Percentiles rank a stretch among this genome's conserved stretches.
These are phyloP conservation scores for Pterocles gutturalis DNA, from an alignment of 2,113 vertebrate species.

Conservation along the genomic window DNA sequence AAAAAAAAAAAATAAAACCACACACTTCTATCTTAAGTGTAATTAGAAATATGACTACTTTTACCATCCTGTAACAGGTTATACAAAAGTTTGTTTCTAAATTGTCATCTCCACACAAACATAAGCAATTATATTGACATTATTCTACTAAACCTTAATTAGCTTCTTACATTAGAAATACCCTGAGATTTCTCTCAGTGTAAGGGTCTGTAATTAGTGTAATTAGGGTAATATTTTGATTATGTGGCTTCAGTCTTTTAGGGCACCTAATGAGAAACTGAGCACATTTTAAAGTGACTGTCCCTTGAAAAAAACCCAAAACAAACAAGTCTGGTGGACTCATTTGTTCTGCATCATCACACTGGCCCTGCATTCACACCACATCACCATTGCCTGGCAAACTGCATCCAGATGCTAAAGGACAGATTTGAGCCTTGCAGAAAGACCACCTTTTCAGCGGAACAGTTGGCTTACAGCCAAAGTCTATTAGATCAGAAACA, in stretches of 20 bases:
- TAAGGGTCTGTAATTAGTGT: conserved; percentile 61
- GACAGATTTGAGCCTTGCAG: neutral
- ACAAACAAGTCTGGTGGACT: neutral
- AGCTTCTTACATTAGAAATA: conserved; percentile 56
- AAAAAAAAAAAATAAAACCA: neutral
- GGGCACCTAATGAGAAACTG: conserved; percentile 19
- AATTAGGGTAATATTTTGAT: conserved; percentile 73
- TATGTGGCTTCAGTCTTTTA: conserved; percentile 50
- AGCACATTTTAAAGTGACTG: conserved; percentile 11
- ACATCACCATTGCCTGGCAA: neutral
- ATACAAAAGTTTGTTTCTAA: conserved; percentile 4
- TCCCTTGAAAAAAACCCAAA: neutral
- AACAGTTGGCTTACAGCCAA: neutral
- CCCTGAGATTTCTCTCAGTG: conserved; percentile 42
- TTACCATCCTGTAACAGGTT: neutral
- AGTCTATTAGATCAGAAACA: neutral
- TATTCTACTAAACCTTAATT: conserved; percentile 64
- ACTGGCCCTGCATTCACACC: neutral
- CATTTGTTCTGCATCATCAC: neutral
- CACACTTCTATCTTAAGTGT: neutral
- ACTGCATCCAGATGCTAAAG: neutral
- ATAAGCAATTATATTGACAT: conserved; percentile 40
- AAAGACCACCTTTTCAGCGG: neutral
- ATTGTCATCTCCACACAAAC: conserved; percentile 47
- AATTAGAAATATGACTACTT: conserved; percentile 1